These are phyloP conservation scores for Tyrophagus putrescentiae DNA, from an alignment of 1,140 invertebrate genomes.

Conservation along the genomic window DNA sequence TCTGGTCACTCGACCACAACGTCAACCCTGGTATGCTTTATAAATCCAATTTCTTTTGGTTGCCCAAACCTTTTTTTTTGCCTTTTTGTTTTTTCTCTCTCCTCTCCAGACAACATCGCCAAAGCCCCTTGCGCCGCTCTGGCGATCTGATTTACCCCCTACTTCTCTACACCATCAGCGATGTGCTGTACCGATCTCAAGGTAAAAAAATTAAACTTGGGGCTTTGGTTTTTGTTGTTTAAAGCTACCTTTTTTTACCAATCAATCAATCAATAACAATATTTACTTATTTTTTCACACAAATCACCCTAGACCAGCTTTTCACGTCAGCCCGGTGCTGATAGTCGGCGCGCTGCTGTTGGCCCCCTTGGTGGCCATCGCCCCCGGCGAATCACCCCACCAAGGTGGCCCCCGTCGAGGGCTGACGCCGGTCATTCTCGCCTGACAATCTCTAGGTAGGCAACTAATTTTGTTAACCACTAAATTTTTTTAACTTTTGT, in stretches of 20 bases:
- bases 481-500: constrained; percentile 17
- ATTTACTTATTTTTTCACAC: no score
- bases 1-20: constrained; percentile 11
- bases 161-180: constrained; percentile 14
- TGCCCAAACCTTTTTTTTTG: constrained; percentile 60
- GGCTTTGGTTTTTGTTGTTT: no score
- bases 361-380: no score
- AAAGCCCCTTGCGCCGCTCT: constrained; percentile 90
- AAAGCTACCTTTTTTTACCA: no score
- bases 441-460: constrained; percentile 77
- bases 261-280: no score
- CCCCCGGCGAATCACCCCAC: constrained; percentile 72
- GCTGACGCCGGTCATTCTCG: constrained; percentile 67
- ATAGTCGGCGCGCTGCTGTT: no score
- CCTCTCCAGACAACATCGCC: constrained; percentile 93
- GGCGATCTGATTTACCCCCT: constrained; percentile 76
- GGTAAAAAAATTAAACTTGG: no score
- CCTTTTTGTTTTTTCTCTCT: no score
- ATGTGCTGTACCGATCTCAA: constrained; percentile 4
- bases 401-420: constrained; percentile 53
- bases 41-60: constrained; percentile 20
- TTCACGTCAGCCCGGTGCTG: no score
- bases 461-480: constrained; percentile 27
- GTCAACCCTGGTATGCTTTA: constrained; percentile 22
- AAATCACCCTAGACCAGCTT: no score